Percentiles rank a stretch among this genome's conserved stretches.
These are phyloP conservation scores for Mormyrus iriodes DNA, from an alignment of 2,113 vertebrate species.

Conservation along the genomic window DNA sequence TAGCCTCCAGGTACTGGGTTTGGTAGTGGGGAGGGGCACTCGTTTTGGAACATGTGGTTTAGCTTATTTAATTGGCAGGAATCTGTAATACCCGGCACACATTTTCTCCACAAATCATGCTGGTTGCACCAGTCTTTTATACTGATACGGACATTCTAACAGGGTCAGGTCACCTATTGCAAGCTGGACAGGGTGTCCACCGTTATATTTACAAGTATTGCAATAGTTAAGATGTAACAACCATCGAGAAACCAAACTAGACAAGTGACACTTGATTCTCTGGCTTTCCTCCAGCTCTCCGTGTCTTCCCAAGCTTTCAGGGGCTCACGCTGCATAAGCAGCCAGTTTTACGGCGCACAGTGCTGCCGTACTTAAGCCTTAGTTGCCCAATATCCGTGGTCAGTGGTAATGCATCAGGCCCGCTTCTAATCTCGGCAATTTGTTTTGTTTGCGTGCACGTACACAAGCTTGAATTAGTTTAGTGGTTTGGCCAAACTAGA, in stretches of 20 bases:
- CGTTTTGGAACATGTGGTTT: constrained; percentile 40
- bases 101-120: constrained; percentile 6
- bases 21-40: constrained; percentile 26
- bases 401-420: neutral
- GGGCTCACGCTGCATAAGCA: neutral
- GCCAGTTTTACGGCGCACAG: neutral
- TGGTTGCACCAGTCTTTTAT: neutral
- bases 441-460: neutral
- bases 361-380: neutral
- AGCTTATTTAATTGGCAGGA: constrained; percentile 26
- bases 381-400: neutral
- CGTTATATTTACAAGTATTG: neutral
- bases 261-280: neutral
- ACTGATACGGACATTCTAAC: neutral
- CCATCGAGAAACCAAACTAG: neutral
- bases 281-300: neutral
- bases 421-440: neutral
- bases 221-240: neutral
- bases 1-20: constrained; percentile 17
- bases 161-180: neutral
- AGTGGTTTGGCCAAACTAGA: neutral
- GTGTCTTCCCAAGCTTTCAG: neutral
- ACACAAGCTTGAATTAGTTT: neutral
- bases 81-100: constrained; percentile 20
- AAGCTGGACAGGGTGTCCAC: neutral